Base-by-base conservation (phyloP, 2,888 invertebrate species). In the Prosopocoilus inquinatus region DNA sequence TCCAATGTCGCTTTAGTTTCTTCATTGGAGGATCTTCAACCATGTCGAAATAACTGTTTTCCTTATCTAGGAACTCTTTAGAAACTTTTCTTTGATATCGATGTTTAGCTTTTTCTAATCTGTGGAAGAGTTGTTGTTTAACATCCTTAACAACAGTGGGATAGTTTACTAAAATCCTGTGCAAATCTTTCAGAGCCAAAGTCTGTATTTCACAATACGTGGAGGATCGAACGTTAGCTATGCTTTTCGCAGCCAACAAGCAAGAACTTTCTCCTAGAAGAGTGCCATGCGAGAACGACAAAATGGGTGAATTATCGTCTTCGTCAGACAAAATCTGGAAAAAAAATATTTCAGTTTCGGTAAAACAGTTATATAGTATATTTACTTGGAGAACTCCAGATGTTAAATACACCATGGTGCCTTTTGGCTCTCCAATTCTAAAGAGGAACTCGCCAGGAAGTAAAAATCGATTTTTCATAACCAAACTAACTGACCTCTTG, bases 221-320 rank as follows among this genome's bases (percentile, higher is more conserved):
- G 2, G 80, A 79, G 15, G 80, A 80, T 71, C 79, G 80, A 9
- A 81, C 20, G 46, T 58, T 53, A 13, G 54, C 46, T 5, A 34
- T 39, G 43, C 58, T 58, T 62, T 79, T 79, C 60, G 79, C 75
- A 55, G 78, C 79, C 61, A 79, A 78, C 20, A 79, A 72, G 51
- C 81, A 64, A 36, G 79, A 70, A 57, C 79, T 79, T 74, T 81
- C 81, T 5, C 80, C 80, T 58, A 81, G 76, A 63, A 80, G 78
- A 1, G 81, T 79, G 3, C 81, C 81, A 60, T 78, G 78, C 12
- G 75, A 71, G 61, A 81, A 80, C 3, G 80, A 80, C 62, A 81
- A 79, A 76, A 81, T 80, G 9, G 81, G 80, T 50, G 80, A 80
- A 67, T 79, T 79, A 58, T 80, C 80, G 55, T 81, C 81, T 76